phyloP scores from a whole-genome alignment of 2,797 vertebrate species.

The Cottoperca gobio region DNA sequence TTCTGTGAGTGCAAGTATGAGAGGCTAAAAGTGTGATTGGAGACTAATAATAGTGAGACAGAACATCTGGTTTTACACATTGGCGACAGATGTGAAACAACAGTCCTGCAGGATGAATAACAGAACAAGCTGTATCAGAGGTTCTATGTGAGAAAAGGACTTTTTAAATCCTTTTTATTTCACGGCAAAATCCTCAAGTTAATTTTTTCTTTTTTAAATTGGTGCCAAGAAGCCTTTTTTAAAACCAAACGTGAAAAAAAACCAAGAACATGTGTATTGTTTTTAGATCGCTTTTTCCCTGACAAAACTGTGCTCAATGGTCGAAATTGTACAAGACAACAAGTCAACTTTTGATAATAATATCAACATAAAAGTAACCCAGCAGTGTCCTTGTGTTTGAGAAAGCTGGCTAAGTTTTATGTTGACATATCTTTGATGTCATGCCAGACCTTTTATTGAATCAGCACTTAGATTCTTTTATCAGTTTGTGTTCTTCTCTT shows the following conservation, averaged over 20 bases:
- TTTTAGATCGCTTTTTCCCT: background rate
- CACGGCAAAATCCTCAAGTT: background rate
- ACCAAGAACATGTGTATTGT: background rate
- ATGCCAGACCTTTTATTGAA: background rate
- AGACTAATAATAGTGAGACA: conserved; percentile 6
- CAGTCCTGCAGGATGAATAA: conserved; percentile 6
- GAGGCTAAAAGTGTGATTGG: background rate
- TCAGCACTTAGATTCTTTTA: background rate
- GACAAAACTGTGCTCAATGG: background rate
- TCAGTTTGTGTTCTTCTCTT: background rate
- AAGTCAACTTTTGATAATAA: background rate
- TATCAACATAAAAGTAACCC: background rate
- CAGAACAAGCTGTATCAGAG: background rate
- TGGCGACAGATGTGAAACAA: conserved; percentile 7
- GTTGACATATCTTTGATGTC: background rate
- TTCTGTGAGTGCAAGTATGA: background rate
- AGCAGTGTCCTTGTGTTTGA: background rate
- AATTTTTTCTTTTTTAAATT: background rate
- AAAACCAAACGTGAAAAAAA: conserved; percentile 4
- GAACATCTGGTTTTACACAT: conserved; percentile 16
- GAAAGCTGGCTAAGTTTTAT: background rate
- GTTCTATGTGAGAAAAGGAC: background rate
- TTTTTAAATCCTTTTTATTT: background rate
- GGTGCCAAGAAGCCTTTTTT: background rate
- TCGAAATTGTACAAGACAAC: background rate